A percentile compares a stretch with the other conserved stretches of the same genome.
Evolutionary conservation across 1,140 invertebrate species (phyloP).

Genomic region (Hycleus cichorii): DNA sequence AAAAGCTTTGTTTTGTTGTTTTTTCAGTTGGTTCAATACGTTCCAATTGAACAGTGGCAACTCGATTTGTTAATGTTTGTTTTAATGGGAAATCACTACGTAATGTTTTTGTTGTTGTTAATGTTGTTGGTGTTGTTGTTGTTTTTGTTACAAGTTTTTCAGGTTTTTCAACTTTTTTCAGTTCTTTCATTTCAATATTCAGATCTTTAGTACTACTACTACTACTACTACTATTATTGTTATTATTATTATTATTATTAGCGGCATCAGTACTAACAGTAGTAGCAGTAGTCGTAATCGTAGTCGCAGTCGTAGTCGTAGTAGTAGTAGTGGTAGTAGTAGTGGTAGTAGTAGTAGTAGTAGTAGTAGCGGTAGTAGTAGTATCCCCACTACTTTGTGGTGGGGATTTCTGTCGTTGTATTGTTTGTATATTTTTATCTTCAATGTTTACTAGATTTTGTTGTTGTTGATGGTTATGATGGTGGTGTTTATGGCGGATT

Average conservation of each 20-base stretch:
- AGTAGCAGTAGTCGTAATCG: no score
- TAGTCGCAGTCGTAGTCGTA: no score
- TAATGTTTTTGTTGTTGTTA: conserved; percentile 7
- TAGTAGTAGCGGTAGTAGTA: no score
- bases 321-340: background rate
- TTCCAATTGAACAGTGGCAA: conserved; percentile 20
- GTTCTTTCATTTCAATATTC: no score
- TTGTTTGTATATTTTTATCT: conserved; percentile 7
- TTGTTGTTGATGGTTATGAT: background rate
- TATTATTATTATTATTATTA: no score
- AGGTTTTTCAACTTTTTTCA: background rate
- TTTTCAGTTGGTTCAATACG: conserved; percentile 21
- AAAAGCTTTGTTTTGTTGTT: conserved; percentile 25
- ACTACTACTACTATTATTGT: no score
- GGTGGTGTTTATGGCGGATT: conserved; percentile 35
- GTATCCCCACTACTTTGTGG: no score
- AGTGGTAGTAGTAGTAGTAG: background rate
- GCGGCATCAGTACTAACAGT: no score
- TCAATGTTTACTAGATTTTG: background rate
- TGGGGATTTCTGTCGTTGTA: background rate
- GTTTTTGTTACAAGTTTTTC: background rate
- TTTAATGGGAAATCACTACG: conserved; percentile 21
- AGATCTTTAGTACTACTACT: no score
- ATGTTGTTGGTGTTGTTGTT: no score
- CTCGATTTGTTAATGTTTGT: conserved; percentile 14